Evolutionary conservation across 2,888 invertebrate species (phyloP), one percentile per base, ranked within the genome.

Genomic region (Ochropleura plecta): DNA sequence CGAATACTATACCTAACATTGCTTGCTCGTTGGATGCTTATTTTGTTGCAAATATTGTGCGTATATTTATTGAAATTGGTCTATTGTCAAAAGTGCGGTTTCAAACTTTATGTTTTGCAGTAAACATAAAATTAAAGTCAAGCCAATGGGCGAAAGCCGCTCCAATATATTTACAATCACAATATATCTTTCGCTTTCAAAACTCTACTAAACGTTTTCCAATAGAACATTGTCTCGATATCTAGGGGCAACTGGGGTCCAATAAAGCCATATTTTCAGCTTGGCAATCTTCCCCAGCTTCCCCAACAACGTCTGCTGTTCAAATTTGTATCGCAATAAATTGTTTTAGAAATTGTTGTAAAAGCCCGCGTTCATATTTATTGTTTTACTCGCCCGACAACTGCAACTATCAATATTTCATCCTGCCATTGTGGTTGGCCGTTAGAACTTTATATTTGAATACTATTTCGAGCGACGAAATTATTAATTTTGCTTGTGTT

Each of bases 271-370:
- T 78, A 86, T 83, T 85, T 86, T 77, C 55, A 70, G 76, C 84
- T 86, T 86, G 84, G 89, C 91, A 88, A 83, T 78, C 78, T 85
- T 83, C 74, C 79, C 78, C 78, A 74, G 77, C 73, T 66, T 76
- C 46, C 73, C 70, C 46, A 73, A 48, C 80, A 84, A 87, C 86
- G 91, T 88, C 89, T 90, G 89, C 88, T 86, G 88, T 86, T 89
- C 88, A 87, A 92, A 94, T 94, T 93, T 94, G 91, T 93, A 92
- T 91, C 89, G 86, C 89, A 88, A 92, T 94, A 93, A 93, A 94
- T 93, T 88, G 88, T 90, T 92, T 92, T 92, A 92, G 92, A 91
- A 92, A 90, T 85, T 85, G 86, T 86, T 88, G 79, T 81, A 86
- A 82, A 83, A 87, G 85, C 82, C 71, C 68, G 68, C 74, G 70